Evolutionary conservation across 2,113 vertebrate species (phyloP).

Genomic region (Tonatia bakeri): DNA sequence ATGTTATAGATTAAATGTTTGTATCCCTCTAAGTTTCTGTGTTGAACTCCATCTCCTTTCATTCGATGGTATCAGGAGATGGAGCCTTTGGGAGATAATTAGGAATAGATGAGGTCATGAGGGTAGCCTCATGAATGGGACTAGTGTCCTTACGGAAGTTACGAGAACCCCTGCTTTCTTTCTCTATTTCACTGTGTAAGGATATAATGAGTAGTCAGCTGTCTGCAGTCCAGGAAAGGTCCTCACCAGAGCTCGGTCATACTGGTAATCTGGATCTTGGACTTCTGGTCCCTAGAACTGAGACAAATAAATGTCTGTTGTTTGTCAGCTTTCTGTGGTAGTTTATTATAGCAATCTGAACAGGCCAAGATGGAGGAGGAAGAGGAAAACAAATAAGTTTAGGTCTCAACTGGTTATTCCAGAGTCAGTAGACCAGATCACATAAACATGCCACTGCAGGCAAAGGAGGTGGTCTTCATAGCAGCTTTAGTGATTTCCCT

Average conservation of each 20-base stretch:
- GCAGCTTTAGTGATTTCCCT: neutral
- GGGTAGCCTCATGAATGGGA: neutral
- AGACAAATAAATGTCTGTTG: neutral
- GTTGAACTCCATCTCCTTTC: neutral
- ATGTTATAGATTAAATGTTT: neutral
- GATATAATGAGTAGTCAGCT: neutral
- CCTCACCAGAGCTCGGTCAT: neutral
- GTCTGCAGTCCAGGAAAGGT: neutral
- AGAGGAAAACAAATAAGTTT: neutral
- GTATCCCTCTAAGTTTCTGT: neutral
- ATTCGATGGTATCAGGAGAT: neutral
- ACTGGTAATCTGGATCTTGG: neutral
- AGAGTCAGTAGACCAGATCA: neutral
- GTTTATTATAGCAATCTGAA: neutral
- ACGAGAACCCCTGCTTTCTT: neutral
- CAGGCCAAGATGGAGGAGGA: neutral
- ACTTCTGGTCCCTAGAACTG: neutral
- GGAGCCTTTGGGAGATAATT: neutral
- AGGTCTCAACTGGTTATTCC: neutral
- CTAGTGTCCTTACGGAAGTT: neutral
- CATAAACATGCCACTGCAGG: neutral
- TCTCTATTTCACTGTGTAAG: neutral
- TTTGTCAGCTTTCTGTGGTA: neutral
- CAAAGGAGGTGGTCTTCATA: neutral
- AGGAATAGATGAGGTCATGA: neutral